Conservation (phyloP, 2,113 vertebrate species). For the Notothenia coriiceps region DNA sequence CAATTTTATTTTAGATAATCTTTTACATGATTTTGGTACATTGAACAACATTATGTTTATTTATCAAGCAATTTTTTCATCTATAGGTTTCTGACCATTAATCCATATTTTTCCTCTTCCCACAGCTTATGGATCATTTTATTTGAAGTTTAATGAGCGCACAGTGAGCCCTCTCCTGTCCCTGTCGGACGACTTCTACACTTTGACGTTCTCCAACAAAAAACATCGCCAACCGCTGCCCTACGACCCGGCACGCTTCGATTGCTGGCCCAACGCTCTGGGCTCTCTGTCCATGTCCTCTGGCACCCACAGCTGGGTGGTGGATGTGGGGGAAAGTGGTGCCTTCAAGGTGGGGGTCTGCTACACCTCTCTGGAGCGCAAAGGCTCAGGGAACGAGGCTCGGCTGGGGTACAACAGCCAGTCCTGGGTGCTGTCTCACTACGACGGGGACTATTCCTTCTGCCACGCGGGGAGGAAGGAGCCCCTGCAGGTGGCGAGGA, state of each 20-base stretch:
- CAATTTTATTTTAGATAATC: too few species aligned
- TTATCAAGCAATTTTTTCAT: background rate
- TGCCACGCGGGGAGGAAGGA: conserved; percentile 83
- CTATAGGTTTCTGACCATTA: background rate
- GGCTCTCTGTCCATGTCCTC: conserved; percentile 83
- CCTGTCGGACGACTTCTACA: conserved; percentile 87
- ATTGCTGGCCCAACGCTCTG: conserved; percentile 94
- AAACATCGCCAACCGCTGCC: conserved; percentile 79
- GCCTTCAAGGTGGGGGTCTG: conserved; percentile 95
- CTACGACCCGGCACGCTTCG: conserved; percentile 88
- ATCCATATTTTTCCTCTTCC: conserved; percentile 1
- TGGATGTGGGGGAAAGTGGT: conserved; percentile 87
- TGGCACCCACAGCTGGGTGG: conserved; percentile 88
- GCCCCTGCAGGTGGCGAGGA: conserved; percentile 81
- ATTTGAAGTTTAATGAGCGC: conserved; percentile 86
- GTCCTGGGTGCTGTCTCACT: conserved; percentile 95
- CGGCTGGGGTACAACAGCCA: conserved; percentile 89
- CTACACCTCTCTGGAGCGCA: conserved; percentile 88
- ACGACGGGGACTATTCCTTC: conserved; percentile 89
- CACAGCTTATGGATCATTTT: conserved; percentile 75
- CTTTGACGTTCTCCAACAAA: conserved; percentile 88
- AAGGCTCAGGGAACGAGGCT: conserved; percentile 86
- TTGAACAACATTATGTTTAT: too few species aligned
- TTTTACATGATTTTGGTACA: too few species aligned
- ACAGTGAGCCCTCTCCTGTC: conserved; percentile 89